Percentiles rank a stretch among this genome's conserved stretches.
Evolutionary conservation across 2,888 invertebrate species (phyloP).

Genomic region (Hypselothyrea guttata): DNA sequence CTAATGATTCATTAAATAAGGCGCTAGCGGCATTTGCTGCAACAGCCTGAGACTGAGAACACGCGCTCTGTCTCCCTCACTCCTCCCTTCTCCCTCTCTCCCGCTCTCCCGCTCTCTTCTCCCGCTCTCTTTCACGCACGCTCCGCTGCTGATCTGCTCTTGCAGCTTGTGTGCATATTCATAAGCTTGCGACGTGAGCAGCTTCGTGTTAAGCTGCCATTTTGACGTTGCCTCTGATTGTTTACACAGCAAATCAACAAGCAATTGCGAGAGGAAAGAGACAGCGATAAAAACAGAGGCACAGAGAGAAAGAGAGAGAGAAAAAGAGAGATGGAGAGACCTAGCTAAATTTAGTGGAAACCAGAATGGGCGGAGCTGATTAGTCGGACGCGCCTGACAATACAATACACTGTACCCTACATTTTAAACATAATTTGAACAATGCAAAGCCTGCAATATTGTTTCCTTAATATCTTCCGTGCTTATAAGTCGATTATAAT

Average conservation of each 20-base stretch:
- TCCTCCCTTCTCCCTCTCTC: conserved; percentile 1
- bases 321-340: not conserved
- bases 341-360: too few species aligned
- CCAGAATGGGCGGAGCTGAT: too few species aligned
- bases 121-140: not conserved
- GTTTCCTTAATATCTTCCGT: too few species aligned
- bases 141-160: not conserved
- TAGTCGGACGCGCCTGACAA: too few species aligned
- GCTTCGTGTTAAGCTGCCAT: conserved; percentile 73
- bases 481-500: too few species aligned
- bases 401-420: too few species aligned
- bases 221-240: conserved; percentile 58
- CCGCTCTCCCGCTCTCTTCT: not conserved
- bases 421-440: too few species aligned
- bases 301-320: not conserved
- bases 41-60: conserved; percentile 9
- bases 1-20: conserved; percentile 74
- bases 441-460: too few species aligned
- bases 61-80: too few species aligned
- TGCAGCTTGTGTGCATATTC: conserved; percentile 61
- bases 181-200: conserved; percentile 58
- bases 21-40: conserved; percentile 44
- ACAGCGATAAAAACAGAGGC: not conserved
- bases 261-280: not conserved
- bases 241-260: conserved; percentile 44